Evolutionary conservation across 2,888 invertebrate genomes (phyloP).

Genomic region (Gastrophysa polygoni): DNA sequence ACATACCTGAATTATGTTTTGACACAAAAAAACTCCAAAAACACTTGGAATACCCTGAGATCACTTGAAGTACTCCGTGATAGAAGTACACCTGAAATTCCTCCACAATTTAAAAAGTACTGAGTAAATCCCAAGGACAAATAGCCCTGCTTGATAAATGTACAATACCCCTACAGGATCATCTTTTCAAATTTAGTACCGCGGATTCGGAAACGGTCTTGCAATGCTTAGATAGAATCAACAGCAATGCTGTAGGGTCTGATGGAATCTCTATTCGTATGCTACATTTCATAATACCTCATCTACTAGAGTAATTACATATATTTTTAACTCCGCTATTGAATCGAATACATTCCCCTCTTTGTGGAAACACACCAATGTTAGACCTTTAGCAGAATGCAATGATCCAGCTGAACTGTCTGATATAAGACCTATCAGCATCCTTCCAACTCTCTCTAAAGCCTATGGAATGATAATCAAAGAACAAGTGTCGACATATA

Average conservation of each 20-base stretch:
- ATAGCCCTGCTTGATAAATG: conserved; percentile 4
- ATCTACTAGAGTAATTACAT: not conserved
- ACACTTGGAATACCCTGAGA: conserved; percentile 3
- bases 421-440: too few relatives aligned
- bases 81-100: not conserved
- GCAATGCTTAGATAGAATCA: not conserved
- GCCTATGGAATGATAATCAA: not conserved
- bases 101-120: not conserved
- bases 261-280: conserved; percentile 3
- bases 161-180: not conserved
- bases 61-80: not conserved
- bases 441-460: not conserved
- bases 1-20: not conserved
- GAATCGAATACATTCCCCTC: not conserved
- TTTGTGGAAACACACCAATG: not conserved
- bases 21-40: not conserved
- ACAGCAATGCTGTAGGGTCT: conserved; percentile 1
- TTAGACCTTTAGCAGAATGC: not conserved
- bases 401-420: not conserved
- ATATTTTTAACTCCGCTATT: not conserved
- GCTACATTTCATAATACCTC: not conserved
- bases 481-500: not conserved
- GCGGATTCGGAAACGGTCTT: not conserved
- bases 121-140: too few relatives aligned
- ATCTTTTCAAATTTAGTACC: not conserved